These are phyloP conservation scores for Tromatobia lineatoria DNA, from an alignment of 2,888 invertebrate species.

Conservation along the genomic window DNA sequence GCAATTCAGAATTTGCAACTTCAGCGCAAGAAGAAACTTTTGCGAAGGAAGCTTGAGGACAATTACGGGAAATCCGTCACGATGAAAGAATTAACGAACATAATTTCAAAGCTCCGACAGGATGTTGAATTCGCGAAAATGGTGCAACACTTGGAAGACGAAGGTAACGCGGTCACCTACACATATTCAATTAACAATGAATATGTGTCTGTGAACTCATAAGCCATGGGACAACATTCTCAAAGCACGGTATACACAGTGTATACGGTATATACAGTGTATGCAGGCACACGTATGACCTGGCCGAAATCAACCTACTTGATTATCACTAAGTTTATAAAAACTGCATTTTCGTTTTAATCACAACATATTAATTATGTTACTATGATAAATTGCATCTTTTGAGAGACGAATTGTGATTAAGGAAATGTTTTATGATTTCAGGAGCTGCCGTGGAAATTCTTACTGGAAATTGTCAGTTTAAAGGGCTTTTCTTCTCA, in stretches of 20 bases:
- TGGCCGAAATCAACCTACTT: background rate
- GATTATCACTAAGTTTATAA: background rate
- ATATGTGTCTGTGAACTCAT: background rate
- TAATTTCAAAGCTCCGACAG: background rate
- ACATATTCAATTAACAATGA: background rate
- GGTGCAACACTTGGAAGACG: slow-evolving; percentile 6
- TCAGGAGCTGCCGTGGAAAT: slow-evolving; percentile 19
- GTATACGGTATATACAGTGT: background rate
- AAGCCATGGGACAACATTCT: background rate
- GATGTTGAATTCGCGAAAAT: slow-evolving; percentile 5
- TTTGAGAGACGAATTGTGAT: background rate
- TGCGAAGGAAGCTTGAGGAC: background rate
- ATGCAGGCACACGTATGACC: background rate
- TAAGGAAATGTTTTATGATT: background rate
- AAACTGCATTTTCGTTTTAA: background rate
- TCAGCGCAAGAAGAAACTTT: slow-evolving; percentile 12
- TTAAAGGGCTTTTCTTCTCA: slow-evolving; percentile 62
- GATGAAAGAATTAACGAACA: slow-evolving; percentile 28
- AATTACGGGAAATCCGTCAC: slow-evolving; percentile 8
- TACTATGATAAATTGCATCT: background rate
- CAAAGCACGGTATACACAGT: background rate
- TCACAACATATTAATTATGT: background rate
- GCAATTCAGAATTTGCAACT: background rate
- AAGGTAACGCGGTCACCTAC: background rate
- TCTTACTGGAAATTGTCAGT: slow-evolving; percentile 11